A percentile compares a stretch with the other conserved stretches of the same genome.
phyloP scores from a whole-genome alignment of 1,140 invertebrate species.

The Scaptodrosophila lebanonensis region DNA sequence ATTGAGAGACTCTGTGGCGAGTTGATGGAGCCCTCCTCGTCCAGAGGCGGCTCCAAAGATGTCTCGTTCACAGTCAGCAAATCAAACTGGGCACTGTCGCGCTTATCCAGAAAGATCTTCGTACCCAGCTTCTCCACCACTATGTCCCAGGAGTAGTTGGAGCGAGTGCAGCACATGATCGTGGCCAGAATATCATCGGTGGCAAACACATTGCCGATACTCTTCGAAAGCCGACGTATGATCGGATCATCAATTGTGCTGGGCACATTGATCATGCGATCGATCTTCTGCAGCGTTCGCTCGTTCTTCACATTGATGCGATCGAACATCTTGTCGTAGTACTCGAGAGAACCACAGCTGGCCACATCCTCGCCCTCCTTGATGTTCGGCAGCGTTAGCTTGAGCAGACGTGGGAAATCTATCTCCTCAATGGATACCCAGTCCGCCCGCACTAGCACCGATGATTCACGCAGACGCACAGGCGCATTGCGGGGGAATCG shows the following conservation, averaged over 20 bases:
- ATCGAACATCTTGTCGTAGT: constrained; percentile 98
- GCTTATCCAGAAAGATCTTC: constrained; percentile 98
- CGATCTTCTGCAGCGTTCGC: constrained; percentile 92
- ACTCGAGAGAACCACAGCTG: constrained; percentile 95
- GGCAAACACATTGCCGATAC: constrained; percentile 97
- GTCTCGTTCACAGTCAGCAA: constrained; percentile 99
- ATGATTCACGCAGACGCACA: constrained; percentile 97
- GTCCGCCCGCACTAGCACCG: constrained; percentile 95
- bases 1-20: constrained; percentile 96
- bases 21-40: constrained; percentile 96
- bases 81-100: constrained; percentile 98
- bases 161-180: constrained; percentile 98
- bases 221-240: constrained; percentile 94
- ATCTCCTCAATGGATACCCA: constrained; percentile 99
- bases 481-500: constrained; percentile 90
- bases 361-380: constrained; percentile 89
- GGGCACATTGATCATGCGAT: constrained; percentile 96
- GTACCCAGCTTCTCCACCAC: constrained; percentile 97
- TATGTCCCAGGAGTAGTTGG: constrained; percentile 99
- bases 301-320: constrained; percentile 98
- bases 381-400: constrained; percentile 92
- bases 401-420: constrained; percentile 96
- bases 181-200: constrained; percentile 98
- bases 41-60: constrained; percentile 96
- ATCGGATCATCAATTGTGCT: constrained; percentile 99